Evolutionary conservation across 2,113 vertebrate species (phyloP).

Genomic region (Cavia aperea): DNA sequence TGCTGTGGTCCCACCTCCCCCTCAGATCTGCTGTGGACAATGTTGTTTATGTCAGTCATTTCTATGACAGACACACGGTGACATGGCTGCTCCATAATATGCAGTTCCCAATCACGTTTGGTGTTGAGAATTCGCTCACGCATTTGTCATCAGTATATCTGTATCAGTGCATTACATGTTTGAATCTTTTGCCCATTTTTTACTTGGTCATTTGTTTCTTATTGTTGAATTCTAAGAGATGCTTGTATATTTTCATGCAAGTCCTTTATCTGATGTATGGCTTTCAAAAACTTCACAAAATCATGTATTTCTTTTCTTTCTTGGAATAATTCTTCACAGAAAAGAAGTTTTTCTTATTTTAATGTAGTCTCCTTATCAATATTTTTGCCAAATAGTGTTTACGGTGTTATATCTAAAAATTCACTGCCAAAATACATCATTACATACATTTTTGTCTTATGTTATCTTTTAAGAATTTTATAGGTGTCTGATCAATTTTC

Average conservation of each 20-base stretch:
- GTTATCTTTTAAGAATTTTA: not conserved
- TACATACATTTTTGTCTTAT: not conserved
- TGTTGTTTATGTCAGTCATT: not conserved
- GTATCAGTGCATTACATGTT: not conserved
- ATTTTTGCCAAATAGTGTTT: not conserved
- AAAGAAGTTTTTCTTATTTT: not conserved
- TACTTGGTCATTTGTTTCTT: not conserved
- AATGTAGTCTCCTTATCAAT: not conserved
- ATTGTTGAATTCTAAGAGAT: not conserved
- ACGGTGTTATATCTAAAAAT: not conserved
- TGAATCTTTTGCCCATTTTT: not conserved
- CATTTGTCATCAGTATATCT: not conserved
- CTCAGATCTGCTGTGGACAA: not conserved
- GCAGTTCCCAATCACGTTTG: not conserved
- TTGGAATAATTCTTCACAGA: not conserved
- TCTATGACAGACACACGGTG: not conserved
- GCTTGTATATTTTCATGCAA: not conserved
- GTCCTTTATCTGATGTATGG: not conserved
- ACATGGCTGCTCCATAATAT: not conserved
- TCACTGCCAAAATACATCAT: not conserved
- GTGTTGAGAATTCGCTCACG: not conserved
- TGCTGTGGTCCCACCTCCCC: not conserved
- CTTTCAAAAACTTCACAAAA: not conserved
- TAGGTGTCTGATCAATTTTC: not conserved
- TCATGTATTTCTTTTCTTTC: not conserved